Percentiles rank a stretch among this genome's conserved stretches.
Evolutionary conservation across 2,888 invertebrate species (phyloP).

Genomic region (Sarcophaga subvicina): DNA sequence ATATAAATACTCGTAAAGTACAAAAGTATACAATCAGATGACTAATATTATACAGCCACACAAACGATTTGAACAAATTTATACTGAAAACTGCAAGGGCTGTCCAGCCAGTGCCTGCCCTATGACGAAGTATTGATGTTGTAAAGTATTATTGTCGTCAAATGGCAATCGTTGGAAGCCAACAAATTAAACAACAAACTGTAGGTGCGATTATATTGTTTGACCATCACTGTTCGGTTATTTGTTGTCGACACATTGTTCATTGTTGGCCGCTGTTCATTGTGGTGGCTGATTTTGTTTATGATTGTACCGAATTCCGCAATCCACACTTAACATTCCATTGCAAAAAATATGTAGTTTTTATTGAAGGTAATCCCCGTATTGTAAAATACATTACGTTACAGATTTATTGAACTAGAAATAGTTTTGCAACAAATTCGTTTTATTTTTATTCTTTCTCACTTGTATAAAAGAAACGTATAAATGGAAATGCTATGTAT

Average conservation of each 20-base stretch:
- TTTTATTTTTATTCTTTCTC: neutral
- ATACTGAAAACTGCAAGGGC: neutral
- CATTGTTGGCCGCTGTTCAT: conserved; percentile 13
- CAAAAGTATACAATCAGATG: conserved; percentile 8
- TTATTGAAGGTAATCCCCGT: conserved; percentile 42
- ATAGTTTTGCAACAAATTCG: conserved; percentile 53
- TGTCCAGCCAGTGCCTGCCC: no score
- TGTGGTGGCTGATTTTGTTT: conserved; percentile 30
- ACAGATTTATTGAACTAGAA: conserved; percentile 53
- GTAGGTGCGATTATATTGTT: conserved; percentile 43
- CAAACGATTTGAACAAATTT: neutral
- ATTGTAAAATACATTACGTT: conserved; percentile 46
- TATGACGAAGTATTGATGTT: no score
- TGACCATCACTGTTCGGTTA: conserved; percentile 28
- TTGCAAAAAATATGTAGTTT: conserved; percentile 34
- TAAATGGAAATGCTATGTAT: neutral
- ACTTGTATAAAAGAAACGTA: neutral
- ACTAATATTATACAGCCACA: conserved; percentile 11
- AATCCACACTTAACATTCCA: conserved; percentile 21
- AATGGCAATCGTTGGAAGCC: neutral
- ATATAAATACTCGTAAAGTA: conserved; percentile 16
- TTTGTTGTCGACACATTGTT: conserved; percentile 42
- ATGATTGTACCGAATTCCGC: neutral
- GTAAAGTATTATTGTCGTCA: neutral
- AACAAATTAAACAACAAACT: conserved; percentile 6